Base-by-base conservation (phyloP, 2,888 invertebrate species). In the Lasioglossum marginatum region DNA sequence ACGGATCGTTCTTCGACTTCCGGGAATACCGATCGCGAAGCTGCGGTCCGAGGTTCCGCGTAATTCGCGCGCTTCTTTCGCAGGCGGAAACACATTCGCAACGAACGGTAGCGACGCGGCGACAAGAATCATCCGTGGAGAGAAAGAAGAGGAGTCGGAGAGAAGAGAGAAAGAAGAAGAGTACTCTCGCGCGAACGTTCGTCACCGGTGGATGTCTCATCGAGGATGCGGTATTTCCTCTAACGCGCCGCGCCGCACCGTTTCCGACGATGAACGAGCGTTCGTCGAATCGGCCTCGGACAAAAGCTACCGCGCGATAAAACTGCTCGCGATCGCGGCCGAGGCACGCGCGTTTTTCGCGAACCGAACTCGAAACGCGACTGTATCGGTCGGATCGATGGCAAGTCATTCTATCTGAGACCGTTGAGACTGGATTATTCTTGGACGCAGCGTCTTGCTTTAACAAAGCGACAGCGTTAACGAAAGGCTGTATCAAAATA, bases 21-120 rank as follows among this genome's bases (percentile, higher is more conserved):
- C 91, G 88, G 91, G 92, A 92, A 92, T 84, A 82, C 85, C 83
- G 90, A 91, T 89, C 87, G 83, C 86, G 81, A 82, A 87, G 77
- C 82, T 77, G 77, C 81, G 63, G 73, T 80, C 68, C 83, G 86
- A 83, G 70, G 87, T 92, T 92, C 91, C 89, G 75, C 92, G 90
- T 90, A 90, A 91, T 90, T 81, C 80, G 68, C 6, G 27, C n/a
- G 70, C 34, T 60, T 71, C 40, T 73, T 48, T 31, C 57, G 14
- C 70, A 37, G 40, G n/a, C 37, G 23, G 70, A 23, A 70, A 37
- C 40, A 12, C 68, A 40, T 34, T 68, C 68, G 23, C 10, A 16
- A 34, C 34, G 66, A 34, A 34, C 19, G 37, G n/a, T 37, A 23
- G 23, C 34, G 34, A 68, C 14, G 31, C 27, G 60, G 8, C 34